Evolutionary conservation across 2,797 vertebrate species (phyloP), one percentile per base, ranked within the genome.

Genomic region (Poecilia wingei): DNA sequence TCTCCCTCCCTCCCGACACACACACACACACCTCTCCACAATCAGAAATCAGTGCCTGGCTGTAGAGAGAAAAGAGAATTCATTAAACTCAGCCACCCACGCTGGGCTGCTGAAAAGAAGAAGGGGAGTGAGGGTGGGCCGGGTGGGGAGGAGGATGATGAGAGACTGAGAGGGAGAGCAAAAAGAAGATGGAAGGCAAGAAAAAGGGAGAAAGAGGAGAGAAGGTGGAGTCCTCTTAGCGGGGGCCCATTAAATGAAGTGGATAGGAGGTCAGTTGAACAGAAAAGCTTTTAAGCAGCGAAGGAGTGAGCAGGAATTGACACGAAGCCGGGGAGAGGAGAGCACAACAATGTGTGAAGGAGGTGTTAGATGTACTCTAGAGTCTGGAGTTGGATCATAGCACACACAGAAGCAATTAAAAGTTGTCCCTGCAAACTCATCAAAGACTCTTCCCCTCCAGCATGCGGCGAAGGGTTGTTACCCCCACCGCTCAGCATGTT

Each of bases 21-120:
- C 22, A 72, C 57, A 74, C 64, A 57, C 75, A 64, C 72, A 73
- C 86, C 91, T 92, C 92, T 91, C 91, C 87, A 92, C 92, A 93
- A 94, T 94, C 93, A 93, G 91, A 93, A 94, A 94, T 94, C 93
- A 93, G 90, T 31, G 92, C 82, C 89, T 86, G 87, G 89, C 88
- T 93, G 82, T 87, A 90, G 91, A 94, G 89, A 93, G 92, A 93
- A 93, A 92, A 94, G 93, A 93, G 92, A 94, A 95, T 94, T 93
- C 94, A 94, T 95, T 94, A 92, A 94, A 91, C 89, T 93, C 89
- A 93, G 92, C 93, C 92, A 94, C 93, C 94, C 93, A 95, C 91
- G 88, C 93, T 91, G 91, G 88, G 87, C 91, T 85, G 87, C 79
- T 90, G 90, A 92, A 89, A 85, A 92, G 92, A 89, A 36, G 59